Base-by-base conservation (phyloP, 2,113 vertebrate genomes). In the Nematolebias whitei region DNA sequence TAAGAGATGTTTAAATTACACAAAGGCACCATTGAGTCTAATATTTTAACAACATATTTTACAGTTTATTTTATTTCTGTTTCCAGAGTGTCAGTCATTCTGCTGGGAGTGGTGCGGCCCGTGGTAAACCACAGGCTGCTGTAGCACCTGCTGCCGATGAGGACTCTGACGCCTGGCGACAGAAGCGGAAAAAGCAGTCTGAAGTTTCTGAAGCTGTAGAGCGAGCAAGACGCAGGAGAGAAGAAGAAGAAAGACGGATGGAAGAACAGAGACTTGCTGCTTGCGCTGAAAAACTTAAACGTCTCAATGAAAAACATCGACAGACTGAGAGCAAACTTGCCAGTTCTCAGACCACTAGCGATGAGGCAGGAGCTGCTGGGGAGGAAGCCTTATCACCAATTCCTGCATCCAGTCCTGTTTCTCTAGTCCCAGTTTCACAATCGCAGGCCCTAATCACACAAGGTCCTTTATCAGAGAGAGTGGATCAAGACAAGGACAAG, bases 191-290 rank as follows among this genome's bases (percentile, higher is more conserved):
- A 61, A 96, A 98, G 45, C 94, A 95, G 65, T 91, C 94, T 0
- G 98, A 99, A 52, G 85, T 98, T 41, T 98, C 97, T 0, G 97
- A 97, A 3, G 96, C 97, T 0, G 97, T 99, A 18, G 98, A 99
- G 60, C 93, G 98, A 26, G 98, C 98, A 1, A 93, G 98, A 12
- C 93, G 95, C 48, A 90, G 98, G 11, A 93, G 98, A 35, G 98
- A 98, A 41, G 98, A 98, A 38, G 97, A 99, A 13, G 98, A 99
- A 60, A 91, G 95, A n/a, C 91, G 95, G 23, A 98, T 98, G 98
- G 97, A 99, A 55, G 96, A 98, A 50, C 96, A 98, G 61, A 90
- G 98, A 38, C 96, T 99, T 67, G 97, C 98, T 8, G 98, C 97
- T 0, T 99, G 98, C 81, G 97, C 97, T 1, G 97, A 98, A 80